Base-by-base conservation (phyloP, 92 coral and sea anemone species). In the Pocillopora grandis region DNA sequence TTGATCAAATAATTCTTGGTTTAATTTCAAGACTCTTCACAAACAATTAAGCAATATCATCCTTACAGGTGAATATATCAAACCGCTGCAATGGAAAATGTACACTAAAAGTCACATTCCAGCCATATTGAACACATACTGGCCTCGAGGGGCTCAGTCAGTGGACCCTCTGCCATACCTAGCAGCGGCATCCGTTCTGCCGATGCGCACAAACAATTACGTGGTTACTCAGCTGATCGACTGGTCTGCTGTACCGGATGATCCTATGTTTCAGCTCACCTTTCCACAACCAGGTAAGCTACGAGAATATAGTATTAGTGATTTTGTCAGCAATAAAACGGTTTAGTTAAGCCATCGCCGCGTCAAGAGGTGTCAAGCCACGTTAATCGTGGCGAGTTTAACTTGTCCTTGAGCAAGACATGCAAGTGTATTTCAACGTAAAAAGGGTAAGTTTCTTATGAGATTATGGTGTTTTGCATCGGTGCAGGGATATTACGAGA, bases 181-280 rank as follows among this genome's bases (percentile, higher is more conserved):
- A 16, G 64, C 78, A 58, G 78, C 65, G 48, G 63, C 78, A 75
- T 55, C 78, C 65, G 20, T 75, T 52, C 64, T 75, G 78, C 78
- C 78, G 42, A 75, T 75, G 78, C 78, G 78, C 64, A 75, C 78
- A 27, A 75, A 75, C 65, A 75, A 58, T 52, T 75, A 75, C 52
- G 78, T 75, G 33, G 78, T 75, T 11, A 55, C 78, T 55, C 78
- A 75, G 62, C 58, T 75, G 10, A 75, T 75, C 27, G 78, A 75
- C 64, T 75, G 78, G 78, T 75, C 78, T 16, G 78, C 78, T n/a
- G 78, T 75, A 15, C 78, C 78, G 42, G 78, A 75, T 33, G 78
- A 75, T 19, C 78, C 78, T 17, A 75, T 75, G 63, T 75, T 75
- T 27, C 78, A 75, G 10, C 78, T 75, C 9, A 75, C 78, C 10